Percentiles rank a stretch among this genome's conserved stretches.
Evolutionary conservation across 2,113 vertebrate species (phyloP).

Genomic region (Danionella cerebrum): DNA sequence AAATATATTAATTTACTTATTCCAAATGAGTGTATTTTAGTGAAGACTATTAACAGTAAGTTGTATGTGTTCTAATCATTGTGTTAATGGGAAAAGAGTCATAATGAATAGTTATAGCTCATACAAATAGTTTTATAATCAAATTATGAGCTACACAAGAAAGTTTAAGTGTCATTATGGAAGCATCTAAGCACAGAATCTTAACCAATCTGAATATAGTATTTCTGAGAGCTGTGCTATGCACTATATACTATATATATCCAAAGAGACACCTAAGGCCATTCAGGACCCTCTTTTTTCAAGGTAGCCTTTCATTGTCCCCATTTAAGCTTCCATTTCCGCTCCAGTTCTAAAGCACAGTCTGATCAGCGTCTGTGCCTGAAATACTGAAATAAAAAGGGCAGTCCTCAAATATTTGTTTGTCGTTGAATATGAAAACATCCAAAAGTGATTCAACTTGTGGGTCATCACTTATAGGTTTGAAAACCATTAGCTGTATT

Average conservation of each 20-base stretch:
- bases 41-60: no score
- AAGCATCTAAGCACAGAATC: neutral
- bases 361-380: neutral
- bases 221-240: neutral
- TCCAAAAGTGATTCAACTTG: conserved; percentile 12
- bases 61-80: no score
- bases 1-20: no score
- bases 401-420: neutral
- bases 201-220: neutral
- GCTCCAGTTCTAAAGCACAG: neutral
- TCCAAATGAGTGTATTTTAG: no score
- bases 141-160: no score
- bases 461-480: no score
- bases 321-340: neutral
- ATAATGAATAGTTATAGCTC: no score
- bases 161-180: neutral
- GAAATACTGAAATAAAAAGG: neutral
- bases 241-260: neutral
- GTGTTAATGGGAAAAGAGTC: no score
- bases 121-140: no score
- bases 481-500: no score
- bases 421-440: conserved; percentile 17
- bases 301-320: neutral
- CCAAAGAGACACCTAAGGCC: neutral
- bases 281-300: neutral